A percentile compares a stretch with the other conserved stretches of the same genome.
Evolutionary conservation across 2,113 vertebrate genomes (phyloP).

Genomic region (Actenoides hombroni): DNA sequence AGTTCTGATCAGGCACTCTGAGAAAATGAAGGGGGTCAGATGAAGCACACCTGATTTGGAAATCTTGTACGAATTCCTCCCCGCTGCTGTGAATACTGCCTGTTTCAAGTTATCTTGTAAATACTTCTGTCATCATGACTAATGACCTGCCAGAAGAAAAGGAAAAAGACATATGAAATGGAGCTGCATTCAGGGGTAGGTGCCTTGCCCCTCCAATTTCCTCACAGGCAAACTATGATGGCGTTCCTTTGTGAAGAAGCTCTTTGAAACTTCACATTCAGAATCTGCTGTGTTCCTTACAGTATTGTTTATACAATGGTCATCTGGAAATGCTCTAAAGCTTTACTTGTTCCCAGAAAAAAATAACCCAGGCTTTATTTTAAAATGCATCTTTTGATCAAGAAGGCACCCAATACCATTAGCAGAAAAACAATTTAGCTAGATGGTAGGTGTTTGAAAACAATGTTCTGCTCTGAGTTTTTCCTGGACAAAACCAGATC

Average conservation of each 20-base stretch:
- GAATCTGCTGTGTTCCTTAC: conserved; percentile 41
- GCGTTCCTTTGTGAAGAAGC: conserved; percentile 63
- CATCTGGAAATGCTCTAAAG: conserved; percentile 45
- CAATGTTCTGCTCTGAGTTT: neutral
- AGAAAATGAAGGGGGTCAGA: conserved; percentile 24
- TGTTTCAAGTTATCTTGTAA: conserved; percentile 72
- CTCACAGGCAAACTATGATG: conserved; percentile 34
- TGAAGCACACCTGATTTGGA: conserved; percentile 58
- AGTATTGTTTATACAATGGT: conserved; percentile 7
- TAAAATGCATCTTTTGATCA: conserved; percentile 38
- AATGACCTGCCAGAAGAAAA: conserved; percentile 62
- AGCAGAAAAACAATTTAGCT: neutral
- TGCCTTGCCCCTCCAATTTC: conserved; percentile 21
- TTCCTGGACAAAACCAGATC: neutral
- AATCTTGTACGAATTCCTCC: conserved; percentile 71
- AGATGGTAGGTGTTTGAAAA: neutral
- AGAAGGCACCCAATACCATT: neutral
- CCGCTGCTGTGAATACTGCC: conserved; percentile 60
- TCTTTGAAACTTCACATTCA: conserved; percentile 70
- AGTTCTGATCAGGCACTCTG: neutral
- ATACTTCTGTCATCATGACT: conserved; percentile 62
- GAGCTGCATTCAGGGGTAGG: conserved; percentile 48
- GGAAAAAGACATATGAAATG: conserved; percentile 14
- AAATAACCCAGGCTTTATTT: conserved; percentile 21
- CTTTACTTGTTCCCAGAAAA: neutral